phyloP scores from a whole-genome alignment of 2,888 invertebrate genomes.

The Orthosia cruda region DNA sequence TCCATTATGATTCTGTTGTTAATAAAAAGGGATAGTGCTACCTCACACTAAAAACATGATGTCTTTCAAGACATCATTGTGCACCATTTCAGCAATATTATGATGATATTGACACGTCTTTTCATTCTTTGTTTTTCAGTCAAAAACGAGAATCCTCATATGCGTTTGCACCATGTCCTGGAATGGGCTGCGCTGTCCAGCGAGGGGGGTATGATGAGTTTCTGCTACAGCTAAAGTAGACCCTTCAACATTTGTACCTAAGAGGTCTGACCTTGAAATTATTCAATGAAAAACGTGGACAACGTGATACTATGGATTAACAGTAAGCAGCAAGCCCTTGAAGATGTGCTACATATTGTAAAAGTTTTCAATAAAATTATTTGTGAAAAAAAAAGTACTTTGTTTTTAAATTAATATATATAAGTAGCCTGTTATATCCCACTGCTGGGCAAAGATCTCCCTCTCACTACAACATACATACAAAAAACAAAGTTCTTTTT shows the following conservation, averaged over 20 bases:
- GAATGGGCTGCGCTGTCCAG: conserved; percentile 84
- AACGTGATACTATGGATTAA: no score
- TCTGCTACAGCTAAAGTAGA: conserved; percentile 62
- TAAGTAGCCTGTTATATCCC: no score
- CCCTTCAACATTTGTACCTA: not conserved
- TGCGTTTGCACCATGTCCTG: conserved; percentile 83
- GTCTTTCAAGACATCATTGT: no score
- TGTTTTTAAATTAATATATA: no score
- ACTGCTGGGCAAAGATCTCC: no score
- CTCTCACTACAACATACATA: no score
- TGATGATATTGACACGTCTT: not conserved
- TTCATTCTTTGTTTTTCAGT: conserved; percentile 77
- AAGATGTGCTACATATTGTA: not conserved
- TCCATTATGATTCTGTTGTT: no score
- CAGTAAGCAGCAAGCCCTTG: not conserved
- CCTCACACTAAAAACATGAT: no score
- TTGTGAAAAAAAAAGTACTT: not conserved
- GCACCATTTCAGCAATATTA: not conserved
- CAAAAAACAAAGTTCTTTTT: no score
- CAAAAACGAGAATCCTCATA: conserved; percentile 85
- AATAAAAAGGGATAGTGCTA: no score
- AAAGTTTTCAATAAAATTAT: not conserved
- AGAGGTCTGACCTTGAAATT: not conserved
- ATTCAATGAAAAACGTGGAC: not conserved
- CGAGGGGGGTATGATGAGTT: conserved; percentile 79